Base-by-base conservation (phyloP, 2,797 vertebrate genomes). In the Sebastes nivosus region DNA sequence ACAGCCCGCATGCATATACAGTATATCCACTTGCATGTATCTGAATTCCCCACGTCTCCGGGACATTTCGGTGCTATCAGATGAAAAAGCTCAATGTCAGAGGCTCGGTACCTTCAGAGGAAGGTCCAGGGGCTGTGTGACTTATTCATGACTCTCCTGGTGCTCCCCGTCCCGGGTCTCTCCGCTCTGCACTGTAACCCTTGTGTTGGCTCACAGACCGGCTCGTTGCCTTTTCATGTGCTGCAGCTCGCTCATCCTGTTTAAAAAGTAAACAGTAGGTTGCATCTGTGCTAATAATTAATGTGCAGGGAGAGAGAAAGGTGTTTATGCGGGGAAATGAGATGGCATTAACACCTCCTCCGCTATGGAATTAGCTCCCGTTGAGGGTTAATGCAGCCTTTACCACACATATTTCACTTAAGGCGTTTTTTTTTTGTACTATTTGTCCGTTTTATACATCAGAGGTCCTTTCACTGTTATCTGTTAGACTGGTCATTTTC, bases 241-340 rank as follows among this genome's bases (percentile, higher is more conserved):
- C 83, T 86, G 72, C 87, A 84, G 80, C 89, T 82, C 20, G 32
- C 92, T 91, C 87, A 59, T 91, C 87, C 90, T 95, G 96, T 97
- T 97, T 96, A 97, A 97, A 97, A 98, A 97, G 94, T 96, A 97
- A 98, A 98, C 97, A 97, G 95, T 92, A 95, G 95, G 96, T 95
- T 95, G 92, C 92, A 92, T 93, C 90, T 85, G 87, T 84, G 80
- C 90, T 86, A 95, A 95, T 96, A 95, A 96, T 96, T 95, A 52
- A 96, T 95, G 93, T 89, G 73, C 82, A 24, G 77, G 84, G 89
- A 89, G 87, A 84, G 87, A 85, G 89, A 88, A 90, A 93, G 90
- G 93, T 94, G 93, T 94, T 95, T 94, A 93, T 94, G 88, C 85
- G 89, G 73, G 93, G 89, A 95, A 95, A 95, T 94, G 89, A 95